Evolutionary conservation across 2,797 vertebrate species (phyloP).

Genomic region (Thamnophis elegans): DNA sequence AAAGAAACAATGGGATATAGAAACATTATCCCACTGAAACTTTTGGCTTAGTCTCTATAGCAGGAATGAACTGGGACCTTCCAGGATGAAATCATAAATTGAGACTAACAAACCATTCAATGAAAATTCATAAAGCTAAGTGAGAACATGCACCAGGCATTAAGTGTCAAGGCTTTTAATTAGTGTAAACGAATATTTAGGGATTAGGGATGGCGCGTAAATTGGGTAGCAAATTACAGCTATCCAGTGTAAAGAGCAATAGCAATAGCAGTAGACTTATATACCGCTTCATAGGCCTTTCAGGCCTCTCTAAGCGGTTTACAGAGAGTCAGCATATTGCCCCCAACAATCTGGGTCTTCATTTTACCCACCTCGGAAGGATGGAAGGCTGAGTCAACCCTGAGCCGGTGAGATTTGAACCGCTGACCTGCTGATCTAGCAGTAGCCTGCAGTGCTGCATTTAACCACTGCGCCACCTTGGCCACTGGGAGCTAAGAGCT

Average conservation of each 20-base stretch:
- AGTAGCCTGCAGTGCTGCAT: too few relatives aligned
- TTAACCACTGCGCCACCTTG: too few relatives aligned
- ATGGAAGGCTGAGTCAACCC: too few relatives aligned
- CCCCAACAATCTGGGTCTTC: too few relatives aligned
- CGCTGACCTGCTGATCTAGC: too few relatives aligned
- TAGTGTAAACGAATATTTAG: conserved; percentile 54
- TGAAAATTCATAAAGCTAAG: conserved; percentile 6
- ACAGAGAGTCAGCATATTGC: too few relatives aligned
- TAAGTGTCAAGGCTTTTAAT: conserved; percentile 27
- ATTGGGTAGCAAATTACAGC: conserved; percentile 5
- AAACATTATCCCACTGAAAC: not conserved
- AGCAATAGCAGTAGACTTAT: too few relatives aligned
- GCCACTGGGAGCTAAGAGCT: not conserved
- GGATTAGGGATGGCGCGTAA: not conserved
- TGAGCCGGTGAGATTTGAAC: too few relatives aligned
- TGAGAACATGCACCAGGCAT: conserved; percentile 22
- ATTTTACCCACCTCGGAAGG: too few relatives aligned
- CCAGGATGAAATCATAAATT: conserved; percentile 54
- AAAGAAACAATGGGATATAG: not conserved
- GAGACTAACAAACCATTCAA: conserved; percentile 40
- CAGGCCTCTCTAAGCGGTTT: too few relatives aligned
- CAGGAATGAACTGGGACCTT: conserved; percentile 9
- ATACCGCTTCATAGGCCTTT: too few relatives aligned
- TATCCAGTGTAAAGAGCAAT: conserved; percentile 50
- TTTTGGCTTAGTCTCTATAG: not conserved